phyloP scores from a whole-genome alignment of 2,113 vertebrate genomes.

The Peromyscus polionotus region DNA sequence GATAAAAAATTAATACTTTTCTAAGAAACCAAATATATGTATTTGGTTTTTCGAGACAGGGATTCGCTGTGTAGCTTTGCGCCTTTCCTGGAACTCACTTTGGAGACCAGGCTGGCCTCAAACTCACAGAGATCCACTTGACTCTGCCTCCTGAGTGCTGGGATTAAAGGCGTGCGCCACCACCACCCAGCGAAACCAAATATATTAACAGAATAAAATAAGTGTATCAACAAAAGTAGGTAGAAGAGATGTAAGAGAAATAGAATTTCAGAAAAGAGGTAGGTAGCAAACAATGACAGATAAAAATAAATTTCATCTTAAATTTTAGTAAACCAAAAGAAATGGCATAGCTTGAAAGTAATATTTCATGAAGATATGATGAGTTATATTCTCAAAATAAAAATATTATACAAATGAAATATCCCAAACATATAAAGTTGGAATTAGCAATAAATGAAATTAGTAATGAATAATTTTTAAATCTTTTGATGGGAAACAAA shows the following conservation, averaged over 20 bases:
- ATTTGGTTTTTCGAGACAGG: no score
- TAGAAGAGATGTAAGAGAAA: background rate
- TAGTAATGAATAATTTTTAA: background rate
- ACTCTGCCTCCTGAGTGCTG: no score
- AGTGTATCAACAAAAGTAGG: background rate
- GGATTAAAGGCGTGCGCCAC: no score
- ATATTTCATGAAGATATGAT: background rate
- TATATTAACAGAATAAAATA: background rate
- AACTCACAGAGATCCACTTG: no score
- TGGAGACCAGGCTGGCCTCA: no score
- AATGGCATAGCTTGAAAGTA: background rate
- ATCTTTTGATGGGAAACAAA: background rate
- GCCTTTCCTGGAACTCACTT: no score
- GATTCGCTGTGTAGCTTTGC: no score
- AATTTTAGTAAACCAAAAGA: background rate
- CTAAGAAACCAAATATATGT: background rate
- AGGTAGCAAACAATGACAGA: background rate
- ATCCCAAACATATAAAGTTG: background rate
- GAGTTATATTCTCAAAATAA: background rate
- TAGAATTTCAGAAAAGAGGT: background rate
- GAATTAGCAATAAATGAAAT: background rate
- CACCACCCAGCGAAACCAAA: background rate
- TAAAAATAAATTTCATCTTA: background rate
- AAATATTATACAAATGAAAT: conserved; percentile 25
- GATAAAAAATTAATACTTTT: background rate